Evolutionary conservation across 2,797 vertebrate species (phyloP), one percentile per base, ranked within the genome.

Genomic region (Paguma larvata): DNA sequence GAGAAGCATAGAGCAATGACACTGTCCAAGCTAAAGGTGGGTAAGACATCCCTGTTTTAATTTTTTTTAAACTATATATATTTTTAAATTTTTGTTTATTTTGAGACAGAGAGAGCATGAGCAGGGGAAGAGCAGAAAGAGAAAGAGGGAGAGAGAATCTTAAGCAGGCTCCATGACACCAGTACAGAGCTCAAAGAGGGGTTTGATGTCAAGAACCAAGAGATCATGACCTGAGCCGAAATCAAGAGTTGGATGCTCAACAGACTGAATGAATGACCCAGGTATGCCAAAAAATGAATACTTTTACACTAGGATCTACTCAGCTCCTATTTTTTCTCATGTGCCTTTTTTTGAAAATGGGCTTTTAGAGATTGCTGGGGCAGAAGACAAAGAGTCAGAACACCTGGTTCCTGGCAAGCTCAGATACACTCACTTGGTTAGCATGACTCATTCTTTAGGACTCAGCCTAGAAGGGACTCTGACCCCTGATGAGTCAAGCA

Each of bases 331-430:
- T 97, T 97, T 59, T 93, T 73, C 53, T 80, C 62, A 93, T 62
- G 90, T 77, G 10, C 21, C 41, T 48, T 91, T 85, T 85, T 85
- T 65, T 78, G 83, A 65, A 91, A 93, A 95, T 72, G 41, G 41
- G 63, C 18, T 77, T 92, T 93, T 53, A 85, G 85, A 91, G 51
- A 89, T 4, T 41, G 34, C 34, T 48, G 12, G 87, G 67, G 62
- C n/a, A 87, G 86, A 77, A 94, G 34, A 48, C 62, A 83, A 88
- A 85, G 67, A 23, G 38, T 92, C 41, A 79, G 78, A 86, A 96
- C 25, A 75, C 53, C 80, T 94, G 88, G 82, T 88, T 95, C 68
- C 75, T 84, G 94, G 75, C 59, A 62, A 95, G 73, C 19, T 89
- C 34, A 27, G 63, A 46, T 67, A n/a, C 3, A 53, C 59, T 63